Conservation (phyloP, 2,888 invertebrate genomes). For the Lydus trimaculatus region DNA sequence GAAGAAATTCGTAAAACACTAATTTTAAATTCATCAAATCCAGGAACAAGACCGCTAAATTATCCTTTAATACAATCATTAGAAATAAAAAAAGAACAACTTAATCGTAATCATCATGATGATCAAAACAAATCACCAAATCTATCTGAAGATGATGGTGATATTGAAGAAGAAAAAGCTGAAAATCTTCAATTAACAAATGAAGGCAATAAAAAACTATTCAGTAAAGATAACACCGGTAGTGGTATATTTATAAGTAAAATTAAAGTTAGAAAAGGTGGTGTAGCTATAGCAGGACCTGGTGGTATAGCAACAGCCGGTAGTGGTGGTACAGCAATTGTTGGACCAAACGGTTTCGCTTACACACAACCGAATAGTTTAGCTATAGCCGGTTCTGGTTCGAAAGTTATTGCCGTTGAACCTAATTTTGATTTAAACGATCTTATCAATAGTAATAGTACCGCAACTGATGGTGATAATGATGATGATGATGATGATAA, state of each 20-base stretch:
- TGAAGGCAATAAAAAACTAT: constrained; percentile 50
- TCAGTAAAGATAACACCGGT: constrained; percentile 59
- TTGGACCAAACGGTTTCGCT: constrained; percentile 79
- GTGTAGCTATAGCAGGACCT: constrained; percentile 82
- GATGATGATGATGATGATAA: constrained; percentile 22
- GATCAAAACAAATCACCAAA: constrained; percentile 34
- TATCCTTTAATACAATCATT: constrained; percentile 12
- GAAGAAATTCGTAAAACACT: not conserved
- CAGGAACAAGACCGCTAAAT: not conserved
- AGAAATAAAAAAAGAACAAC: constrained; percentile 12
- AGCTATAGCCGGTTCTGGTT: constrained; percentile 78
- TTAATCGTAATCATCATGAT: not conserved
- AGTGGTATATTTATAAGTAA: constrained; percentile 74
- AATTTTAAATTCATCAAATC: constrained; percentile 10
- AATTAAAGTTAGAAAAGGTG: constrained; percentile 75
- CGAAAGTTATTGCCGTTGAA: constrained; percentile 73
- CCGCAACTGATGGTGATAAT: not conserved
- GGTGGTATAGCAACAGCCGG: constrained; percentile 84
- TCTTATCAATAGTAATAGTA: constrained; percentile 56
- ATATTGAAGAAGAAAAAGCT: constrained; percentile 44
- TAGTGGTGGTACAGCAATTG: constrained; percentile 80
- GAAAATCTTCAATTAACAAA: constrained; percentile 44
- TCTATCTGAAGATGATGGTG: constrained; percentile 34
- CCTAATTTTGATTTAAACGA: constrained; percentile 68
- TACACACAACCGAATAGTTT: constrained; percentile 78